Evolutionary conservation across 2,113 vertebrate genomes (phyloP), one percentile per base, ranked within the genome.

Genomic region (Hippocampus guttulatus): DNA sequence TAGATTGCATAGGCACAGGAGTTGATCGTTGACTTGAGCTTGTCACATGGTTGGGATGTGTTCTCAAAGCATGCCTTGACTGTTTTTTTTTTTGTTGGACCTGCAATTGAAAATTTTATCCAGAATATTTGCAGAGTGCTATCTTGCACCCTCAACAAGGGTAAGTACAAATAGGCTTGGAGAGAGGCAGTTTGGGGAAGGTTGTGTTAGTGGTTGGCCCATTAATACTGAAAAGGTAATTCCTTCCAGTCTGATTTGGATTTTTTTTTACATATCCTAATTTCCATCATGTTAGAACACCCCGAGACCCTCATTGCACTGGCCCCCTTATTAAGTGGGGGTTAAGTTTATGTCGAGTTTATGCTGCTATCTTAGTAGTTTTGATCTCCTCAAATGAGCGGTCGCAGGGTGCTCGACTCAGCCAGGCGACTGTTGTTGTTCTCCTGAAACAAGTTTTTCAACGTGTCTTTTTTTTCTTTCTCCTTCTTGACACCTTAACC

Each of bases 381-480:
- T n/a, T n/a, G n/a, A n/a, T n/a, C 20, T 40, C 30, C 38, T 68
- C 40, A 75, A 87, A 87, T 84, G 86, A 89, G 85, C 15, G 75
- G 82, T 89, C 81, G 81, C 86, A 80, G 88, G 86, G 86, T 90
- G 82, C 78, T 91, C 85, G 75, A 16, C 72, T 30, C 70, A 72
- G 18, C 67, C 68, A 61, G 25, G 20, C 65, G 55, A 54, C 71
- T 60, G 81, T 74, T 65, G 67, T 73, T 71, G 45, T 74, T 75
- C 11, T 7, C 52, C 70, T 68, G 54, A 69, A 43, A 75, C 45
- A 90, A 81, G 77, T 65, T 74, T 81, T 76, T 92, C 82, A 89
- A 88, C 77, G 8, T 74, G 61, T 90, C 76, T 87, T 91, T 90
- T 75, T 87, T 90, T 75, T 91, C 69, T 72, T 72, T 77, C 75